Evolutionary conservation across 1,140 invertebrate genomes (phyloP), one percentile per base, ranked within the genome.

Genomic region (Bicyclus anynana): DNA sequence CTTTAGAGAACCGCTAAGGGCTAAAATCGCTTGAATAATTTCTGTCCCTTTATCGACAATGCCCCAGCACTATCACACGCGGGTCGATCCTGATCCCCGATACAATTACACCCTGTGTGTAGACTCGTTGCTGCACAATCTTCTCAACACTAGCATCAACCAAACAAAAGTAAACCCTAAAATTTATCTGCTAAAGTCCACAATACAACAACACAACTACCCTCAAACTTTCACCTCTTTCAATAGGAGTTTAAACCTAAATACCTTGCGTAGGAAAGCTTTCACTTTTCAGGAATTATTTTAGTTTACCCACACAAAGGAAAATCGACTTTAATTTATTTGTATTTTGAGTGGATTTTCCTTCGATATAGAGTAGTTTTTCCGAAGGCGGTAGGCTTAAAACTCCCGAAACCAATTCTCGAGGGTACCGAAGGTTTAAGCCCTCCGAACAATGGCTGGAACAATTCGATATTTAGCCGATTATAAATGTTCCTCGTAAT

Each of bases 391-490:
- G 73, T 77, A 77, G 78, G 80, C 80, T 87, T 87, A 84, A 83
- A 84, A 86, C 80, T 85, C 77, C 76, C 72, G 72, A 84, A 84
- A 84, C 75, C 84, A 84, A 85, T 87, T 81, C 78, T 77, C 63
- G 72, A 71, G 80, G 82, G 82, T 76, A 69, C 71, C 72, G 65
- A 57, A 74, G 72, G 77, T 67, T 80, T 84, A 81, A 80, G 79
- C 74, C 74, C 70, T 81, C 72, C 72, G 72, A 82, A 87, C 84
- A 87, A 84, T 87, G 75, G 82, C 71, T 78, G 80, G 76, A 86
- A 87, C 84, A 83, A 85, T 87, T 87, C 83, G 80, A 87, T 87
- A 86, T 84, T 87, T 80, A 87, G 84, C 78, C 84, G 84, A 87
- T 87, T 87, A 87, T 87, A 82, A 85, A 77, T 70, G 80, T 78